Base-by-base conservation (phyloP, 2,888 invertebrate species). In the Meghimatium bilineatum region DNA sequence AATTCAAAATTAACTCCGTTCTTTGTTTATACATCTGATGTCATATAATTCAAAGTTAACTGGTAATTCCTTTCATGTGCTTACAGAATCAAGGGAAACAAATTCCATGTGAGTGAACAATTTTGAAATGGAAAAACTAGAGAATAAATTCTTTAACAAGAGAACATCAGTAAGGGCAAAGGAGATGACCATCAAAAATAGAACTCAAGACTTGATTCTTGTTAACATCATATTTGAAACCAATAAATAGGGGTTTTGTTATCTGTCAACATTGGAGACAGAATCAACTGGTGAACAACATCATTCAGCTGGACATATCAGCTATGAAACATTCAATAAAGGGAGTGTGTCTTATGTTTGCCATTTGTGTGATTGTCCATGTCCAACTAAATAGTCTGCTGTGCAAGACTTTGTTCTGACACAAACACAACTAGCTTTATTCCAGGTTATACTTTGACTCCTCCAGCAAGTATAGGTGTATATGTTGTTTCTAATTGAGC, bases 51-150 rank as follows among this genome's bases (percentile, higher is more conserved):
- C 56, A 56, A 56, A 17, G 6, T 56, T 56, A 56, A 14, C 17
- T 23, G 56, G 8, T 44, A 44, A 72, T 72, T 29, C n/a, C 14
- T 72, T 81, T 76, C 76, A 82, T 75, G 32, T 67, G 52, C 14
- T 66, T 66, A 1, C 29, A 76, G 32, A 67, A 75, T 32, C 49
- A 76, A 76, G 76, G 67, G 34, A 29, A 76, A 49, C 38, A 44
- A 44, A 8, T 44, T 76, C 26, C 76, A 74, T 26, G 32, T 66
- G 76, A 34, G 67, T 66, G 32, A 74, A 66, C 10, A 60, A 82
- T 12, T 66, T 26, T 20, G 75, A 75, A 75, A 75, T 82, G 38
- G 32, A 38, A 38, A 29, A 75, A 32, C 66, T 66, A 14, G n/a
- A 20, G 26, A 36, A 20, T 38, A 38, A 66, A n/a, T 26, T 23